Evolutionary conservation across 1,140 invertebrate genomes (phyloP), one percentile per base, ranked within the genome.

Genomic region (Danaus melanippus): DNA sequence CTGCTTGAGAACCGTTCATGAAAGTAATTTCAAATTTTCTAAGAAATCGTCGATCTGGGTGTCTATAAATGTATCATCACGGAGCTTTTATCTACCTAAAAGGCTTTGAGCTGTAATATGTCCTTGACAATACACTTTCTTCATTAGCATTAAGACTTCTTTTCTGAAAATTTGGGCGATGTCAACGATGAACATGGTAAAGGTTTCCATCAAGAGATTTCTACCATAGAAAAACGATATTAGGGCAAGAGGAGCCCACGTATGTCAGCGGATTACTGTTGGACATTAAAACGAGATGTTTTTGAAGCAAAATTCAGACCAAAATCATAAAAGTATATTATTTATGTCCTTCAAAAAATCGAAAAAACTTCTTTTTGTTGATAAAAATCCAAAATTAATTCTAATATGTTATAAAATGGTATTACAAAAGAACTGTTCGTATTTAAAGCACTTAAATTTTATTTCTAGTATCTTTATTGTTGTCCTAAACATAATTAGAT

Each of bases 61-160:
- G 12, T n/a, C 45, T 15, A 46, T 46, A 12, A 11, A 9, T 12
- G 45, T 46, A 46, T 12, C 12, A 46, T 46, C 45, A 11, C 45
- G 45, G 45, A 11, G 45, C n/a, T n/a, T n/a, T n/a, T 46, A 46
- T 12, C 45, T 12, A 46, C 45, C 8, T 46, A 46, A 12, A 46
- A 46, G 45, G 45, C 45, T 46, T 46, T 46, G 45, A 15, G 45
- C 45, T 46, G n/a, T 46, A 46, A 12, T 46, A 46, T 46, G 10
- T 11, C n/a, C 1, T 46, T 46, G 12, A 46, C 11, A n/a, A 46
- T 46, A 46, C 10, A 46, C 12, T 46, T 46, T 5, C 17, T 21
- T 21, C 17, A 21, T 21, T 21, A 1, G 5, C 17, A 21, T 21
- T 21, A 21, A 21, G 17, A 46, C 12, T 46, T 17, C n/a, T 15